phyloP scores from a whole-genome alignment of 2,113 vertebrate genomes.

The Proteles cristata region DNA sequence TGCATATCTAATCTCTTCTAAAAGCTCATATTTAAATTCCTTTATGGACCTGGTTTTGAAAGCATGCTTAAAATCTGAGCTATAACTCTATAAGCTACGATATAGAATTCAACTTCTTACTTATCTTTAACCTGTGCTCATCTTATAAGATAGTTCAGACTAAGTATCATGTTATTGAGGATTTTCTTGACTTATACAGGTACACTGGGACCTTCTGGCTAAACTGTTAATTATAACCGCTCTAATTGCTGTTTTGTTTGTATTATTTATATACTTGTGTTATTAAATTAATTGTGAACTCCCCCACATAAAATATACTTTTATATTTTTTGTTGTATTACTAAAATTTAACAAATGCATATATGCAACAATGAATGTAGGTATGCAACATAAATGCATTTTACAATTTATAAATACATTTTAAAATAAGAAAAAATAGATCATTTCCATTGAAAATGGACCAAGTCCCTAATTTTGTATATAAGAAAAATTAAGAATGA shows the following conservation, averaged over 20 bases:
- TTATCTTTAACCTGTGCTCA: neutral
- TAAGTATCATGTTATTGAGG: neutral
- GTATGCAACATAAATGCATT: neutral
- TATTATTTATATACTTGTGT: neutral
- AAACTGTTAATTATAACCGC: neutral
- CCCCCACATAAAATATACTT: neutral
- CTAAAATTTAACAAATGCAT: neutral
- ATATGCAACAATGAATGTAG: neutral
- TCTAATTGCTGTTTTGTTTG: neutral
- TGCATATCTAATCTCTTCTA: neutral
- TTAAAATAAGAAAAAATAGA: neutral
- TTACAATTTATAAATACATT: neutral
- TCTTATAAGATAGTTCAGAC: neutral
- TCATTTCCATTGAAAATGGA: neutral
- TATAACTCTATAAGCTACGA: neutral
- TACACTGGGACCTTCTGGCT: neutral
- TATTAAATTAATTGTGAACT: neutral
- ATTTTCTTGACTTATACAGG: neutral
- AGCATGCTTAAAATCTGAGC: neutral
- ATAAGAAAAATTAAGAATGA: neutral
- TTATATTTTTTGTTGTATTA: neutral
- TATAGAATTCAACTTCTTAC: neutral
- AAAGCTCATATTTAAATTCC: neutral
- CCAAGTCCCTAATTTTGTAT: neutral
- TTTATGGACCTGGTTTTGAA: neutral